These are phyloP conservation scores for Chrysomela aeneicollis DNA, from an alignment of 2,888 invertebrate species.

Conservation along the genomic window DNA sequence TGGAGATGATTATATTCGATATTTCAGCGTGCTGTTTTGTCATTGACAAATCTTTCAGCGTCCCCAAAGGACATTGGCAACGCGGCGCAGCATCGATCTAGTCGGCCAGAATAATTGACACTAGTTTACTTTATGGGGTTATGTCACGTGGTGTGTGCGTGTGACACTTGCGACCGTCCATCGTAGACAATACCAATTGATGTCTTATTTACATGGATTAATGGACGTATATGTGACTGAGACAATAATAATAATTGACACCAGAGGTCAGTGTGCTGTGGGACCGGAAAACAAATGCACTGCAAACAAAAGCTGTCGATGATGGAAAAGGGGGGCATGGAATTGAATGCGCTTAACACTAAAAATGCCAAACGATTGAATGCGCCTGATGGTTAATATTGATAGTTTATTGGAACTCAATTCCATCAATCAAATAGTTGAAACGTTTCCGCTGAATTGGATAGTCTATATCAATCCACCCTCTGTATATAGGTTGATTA, in stretches of 20 bases:
- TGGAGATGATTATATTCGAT: too few relatives aligned
- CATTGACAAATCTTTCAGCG: too few relatives aligned
- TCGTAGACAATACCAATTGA: constrained; percentile 40
- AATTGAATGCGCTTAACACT: neutral
- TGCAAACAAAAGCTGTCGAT: neutral
- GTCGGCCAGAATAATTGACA: constrained; percentile 35
- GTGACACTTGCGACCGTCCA: constrained; percentile 33
- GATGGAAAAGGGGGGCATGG: neutral
- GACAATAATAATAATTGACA: constrained; percentile 26
- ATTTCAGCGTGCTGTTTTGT: too few relatives aligned
- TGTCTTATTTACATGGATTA: constrained; percentile 46
- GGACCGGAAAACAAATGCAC: neutral
- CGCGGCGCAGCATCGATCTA: constrained; percentile 26
- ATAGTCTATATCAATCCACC: too few relatives aligned
- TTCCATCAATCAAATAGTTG: too few relatives aligned
- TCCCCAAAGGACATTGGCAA: neutral
- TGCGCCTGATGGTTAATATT: too few relatives aligned
- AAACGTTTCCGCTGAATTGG: too few relatives aligned
- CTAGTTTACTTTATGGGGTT: constrained; percentile 35
- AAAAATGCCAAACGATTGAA: too few relatives aligned
- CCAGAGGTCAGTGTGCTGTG: constrained; percentile 26
- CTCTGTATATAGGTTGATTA: too few relatives aligned
- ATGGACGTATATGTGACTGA: constrained; percentile 28
- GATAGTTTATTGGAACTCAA: too few relatives aligned
- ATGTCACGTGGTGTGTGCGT: constrained; percentile 33